Evolutionary conservation across 2,797 vertebrate genomes (phyloP).

Genomic region (Parotocinclus haroldoi): DNA sequence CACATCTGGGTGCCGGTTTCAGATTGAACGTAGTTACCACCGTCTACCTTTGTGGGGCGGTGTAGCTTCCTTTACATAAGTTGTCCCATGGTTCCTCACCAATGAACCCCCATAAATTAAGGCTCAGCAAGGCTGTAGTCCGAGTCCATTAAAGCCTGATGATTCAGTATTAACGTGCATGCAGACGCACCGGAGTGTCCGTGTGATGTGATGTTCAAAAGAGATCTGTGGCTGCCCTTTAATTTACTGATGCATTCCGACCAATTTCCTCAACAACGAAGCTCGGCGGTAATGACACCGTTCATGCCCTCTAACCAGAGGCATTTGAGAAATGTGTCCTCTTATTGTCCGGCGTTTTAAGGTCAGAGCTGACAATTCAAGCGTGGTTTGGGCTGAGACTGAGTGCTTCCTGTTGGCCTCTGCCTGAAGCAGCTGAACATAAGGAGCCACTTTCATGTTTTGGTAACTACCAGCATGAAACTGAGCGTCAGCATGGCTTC

Average conservation of each 20-base stretch:
- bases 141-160: not conserved
- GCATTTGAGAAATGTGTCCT: slow-evolving; percentile 48
- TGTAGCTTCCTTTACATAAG: too few species aligned
- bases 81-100: too few species aligned
- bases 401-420: slow-evolving; percentile 1
- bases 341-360: slow-evolving; percentile 41
- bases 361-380: slow-evolving; percentile 36
- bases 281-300: slow-evolving; percentile 43
- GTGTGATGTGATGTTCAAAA: slow-evolving; percentile 29
- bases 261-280: slow-evolving; percentile 46
- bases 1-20: too few species aligned
- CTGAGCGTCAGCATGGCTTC: too few species aligned
- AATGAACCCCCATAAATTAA: not conserved
- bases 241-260: slow-evolving; percentile 41
- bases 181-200: not conserved
- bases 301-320: slow-evolving; percentile 48
- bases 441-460: slow-evolving; percentile 8
- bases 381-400: slow-evolving; percentile 10
- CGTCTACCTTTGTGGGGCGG: not conserved
- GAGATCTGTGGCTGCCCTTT: slow-evolving; percentile 38
- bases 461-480: too few species aligned
- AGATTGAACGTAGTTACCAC: not conserved
- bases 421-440: slow-evolving; percentile 7
- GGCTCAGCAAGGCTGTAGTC: not conserved
- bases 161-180: not conserved